phyloP scores from a whole-genome alignment of 2,888 invertebrate genomes.

The Germaria angustata region DNA sequence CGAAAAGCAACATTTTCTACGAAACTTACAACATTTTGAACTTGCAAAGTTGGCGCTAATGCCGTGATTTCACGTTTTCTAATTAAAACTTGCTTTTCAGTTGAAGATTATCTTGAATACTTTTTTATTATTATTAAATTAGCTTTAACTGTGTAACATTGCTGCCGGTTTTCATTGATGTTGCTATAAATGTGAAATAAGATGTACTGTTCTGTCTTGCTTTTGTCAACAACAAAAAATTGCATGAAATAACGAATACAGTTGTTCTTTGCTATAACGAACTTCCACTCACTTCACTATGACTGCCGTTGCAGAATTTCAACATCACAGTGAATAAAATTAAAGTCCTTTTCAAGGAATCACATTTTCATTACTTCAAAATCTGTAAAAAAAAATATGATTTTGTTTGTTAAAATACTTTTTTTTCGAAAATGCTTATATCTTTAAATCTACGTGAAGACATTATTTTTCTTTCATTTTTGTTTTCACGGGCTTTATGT shows the following conservation, averaged over 20 bases:
- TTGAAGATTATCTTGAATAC: slow-evolving; percentile 10
- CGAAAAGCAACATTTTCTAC: not conserved
- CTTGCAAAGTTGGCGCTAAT: slow-evolving; percentile 7
- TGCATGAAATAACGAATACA: not conserved
- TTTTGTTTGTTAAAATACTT: no score
- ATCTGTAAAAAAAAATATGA: no score
- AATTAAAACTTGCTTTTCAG: not conserved
- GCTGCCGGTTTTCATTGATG: slow-evolving; percentile 40
- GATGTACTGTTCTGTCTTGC: not conserved
- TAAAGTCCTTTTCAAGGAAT: no score
- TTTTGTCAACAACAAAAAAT: not conserved
- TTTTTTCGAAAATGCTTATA: no score
- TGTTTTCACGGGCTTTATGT: no score
- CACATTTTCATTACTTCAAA: no score
- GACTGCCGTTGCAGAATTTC: no score
- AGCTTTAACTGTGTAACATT: not conserved
- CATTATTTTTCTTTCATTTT: no score
- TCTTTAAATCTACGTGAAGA: no score
- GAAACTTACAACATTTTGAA: not conserved
- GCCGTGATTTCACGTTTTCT: not conserved
- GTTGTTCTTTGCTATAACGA: not conserved
- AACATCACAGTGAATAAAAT: no score
- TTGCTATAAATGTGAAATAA: not conserved
- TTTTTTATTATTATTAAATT: not conserved
- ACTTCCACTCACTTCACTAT: not conserved